Evolutionary conservation across 2,797 vertebrate species (phyloP), one percentile per base, ranked within the genome.

Genomic region (Centroberyx gerrardi): DNA sequence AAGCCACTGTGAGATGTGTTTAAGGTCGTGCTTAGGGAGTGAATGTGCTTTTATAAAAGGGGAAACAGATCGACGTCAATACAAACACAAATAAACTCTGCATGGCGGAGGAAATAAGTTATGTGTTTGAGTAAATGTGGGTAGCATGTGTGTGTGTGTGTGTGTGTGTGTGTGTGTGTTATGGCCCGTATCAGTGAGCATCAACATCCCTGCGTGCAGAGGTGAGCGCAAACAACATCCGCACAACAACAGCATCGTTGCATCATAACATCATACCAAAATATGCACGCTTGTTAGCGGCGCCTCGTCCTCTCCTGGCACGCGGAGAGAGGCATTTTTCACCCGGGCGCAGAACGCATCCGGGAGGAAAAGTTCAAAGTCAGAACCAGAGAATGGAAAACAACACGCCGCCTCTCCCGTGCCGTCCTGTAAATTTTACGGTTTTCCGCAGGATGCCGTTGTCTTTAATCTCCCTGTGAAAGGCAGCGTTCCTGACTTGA

Each of bases 301-400:
- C 79, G 73, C 75, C 76, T 80, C 6, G 18, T 73, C 79, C 27
- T 76, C 74, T 65, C 31, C 74, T 76, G 55, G 82, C 68, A 78
- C 76, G 63, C 48, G 14, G 27, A 60, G 33, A 42, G 5, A 46
- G 17, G 44, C 18, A 40, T 71, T 82, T 85, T 84, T 81, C 62
- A 62, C 58, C 76, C 46, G 1, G 53, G 77, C 2, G 3, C 81
- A 66, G 79, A 88, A 82, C 81, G 76, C 83, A 46, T 80, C 83
- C 75, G 68, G 73, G 70, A 80, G 68, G 69, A 54, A 36, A 62
- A 75, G 83, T 91, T 93, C 83, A 93, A 92, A 94, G 90, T 46
- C 49, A 28, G 69, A 74, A 68, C 68, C 54, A 0, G 68, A 74
- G 84, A 86, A 90, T 66, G 44, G 84, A 75, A 88, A 83, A 22